Conservation (phyloP, 2,797 vertebrate genomes). For the Pseudochaenichthys georgianus region DNA sequence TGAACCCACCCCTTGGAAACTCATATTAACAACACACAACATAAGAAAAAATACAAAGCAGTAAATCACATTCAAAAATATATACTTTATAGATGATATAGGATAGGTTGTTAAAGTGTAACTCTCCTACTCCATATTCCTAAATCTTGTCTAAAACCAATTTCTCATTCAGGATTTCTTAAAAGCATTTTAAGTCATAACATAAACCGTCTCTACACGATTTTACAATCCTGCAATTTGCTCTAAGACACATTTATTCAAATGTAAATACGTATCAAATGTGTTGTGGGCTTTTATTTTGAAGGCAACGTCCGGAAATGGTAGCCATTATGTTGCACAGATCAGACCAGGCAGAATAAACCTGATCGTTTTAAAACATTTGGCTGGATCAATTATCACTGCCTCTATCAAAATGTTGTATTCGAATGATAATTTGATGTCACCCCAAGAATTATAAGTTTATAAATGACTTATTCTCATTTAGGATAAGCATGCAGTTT, state of each 20-base stretch:
- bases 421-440: not conserved
- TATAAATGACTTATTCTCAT: not conserved
- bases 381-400: not conserved
- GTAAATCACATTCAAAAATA: not conserved
- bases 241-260: not conserved
- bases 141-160: not conserved
- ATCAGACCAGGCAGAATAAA: not conserved
- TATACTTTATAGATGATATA: not conserved
- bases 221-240: not conserved
- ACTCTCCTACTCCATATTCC: not conserved
- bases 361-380: constrained; percentile 25
- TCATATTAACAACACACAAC: too few species aligned
- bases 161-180: not conserved
- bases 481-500: not conserved
- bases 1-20: too few species aligned
- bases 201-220: not conserved
- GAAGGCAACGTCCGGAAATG: not conserved
- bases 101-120: not conserved
- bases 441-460: rapidly evolving
- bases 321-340: not conserved
- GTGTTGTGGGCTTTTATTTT: constrained; percentile 37
- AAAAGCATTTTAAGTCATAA: not conserved
- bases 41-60: too few species aligned
- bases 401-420: not conserved
- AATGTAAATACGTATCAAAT: not conserved